phyloP scores from a whole-genome alignment of 2,888 invertebrate genomes.

The Boloria selene region DNA sequence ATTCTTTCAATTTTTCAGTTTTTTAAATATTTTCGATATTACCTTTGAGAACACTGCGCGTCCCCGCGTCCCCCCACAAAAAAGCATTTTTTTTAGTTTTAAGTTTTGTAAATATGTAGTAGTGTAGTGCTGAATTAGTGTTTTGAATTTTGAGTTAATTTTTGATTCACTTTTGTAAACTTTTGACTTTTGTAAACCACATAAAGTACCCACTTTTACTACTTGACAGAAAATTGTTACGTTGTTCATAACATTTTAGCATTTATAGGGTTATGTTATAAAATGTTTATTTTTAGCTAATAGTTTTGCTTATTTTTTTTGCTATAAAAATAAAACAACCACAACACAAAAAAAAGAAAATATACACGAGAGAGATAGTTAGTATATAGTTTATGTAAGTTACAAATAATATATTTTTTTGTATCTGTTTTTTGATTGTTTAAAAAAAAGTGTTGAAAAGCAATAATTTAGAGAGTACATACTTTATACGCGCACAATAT shows the following conservation, averaged over 20 bases:
- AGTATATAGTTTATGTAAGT: conserved; percentile 6
- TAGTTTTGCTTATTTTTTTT: no score
- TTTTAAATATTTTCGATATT: no score
- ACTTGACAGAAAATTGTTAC: not conserved
- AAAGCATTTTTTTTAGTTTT: no score
- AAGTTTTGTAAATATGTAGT: no score
- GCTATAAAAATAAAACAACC: not conserved
- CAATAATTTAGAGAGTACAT: no score
- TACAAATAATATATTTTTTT: conserved; percentile 6
- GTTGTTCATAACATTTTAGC: not conserved
- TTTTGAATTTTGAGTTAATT: no score
- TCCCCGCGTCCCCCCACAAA: no score
- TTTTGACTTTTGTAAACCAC: not conserved
- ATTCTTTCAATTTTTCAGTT: no score
- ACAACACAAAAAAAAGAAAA: not conserved
- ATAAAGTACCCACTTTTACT: not conserved
- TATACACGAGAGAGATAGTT: not conserved
- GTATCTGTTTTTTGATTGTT: not conserved
- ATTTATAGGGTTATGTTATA: not conserved
- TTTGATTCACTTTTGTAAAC: no score
- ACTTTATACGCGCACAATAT: conserved; percentile 1
- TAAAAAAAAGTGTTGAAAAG: no score
- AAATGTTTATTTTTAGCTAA: not conserved
- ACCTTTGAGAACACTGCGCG: no score
- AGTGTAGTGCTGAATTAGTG: no score